Evolutionary conservation across 2,888 invertebrate species (phyloP), one percentile per base, ranked within the genome.

Genomic region (Cheilosia variabilis): DNA sequence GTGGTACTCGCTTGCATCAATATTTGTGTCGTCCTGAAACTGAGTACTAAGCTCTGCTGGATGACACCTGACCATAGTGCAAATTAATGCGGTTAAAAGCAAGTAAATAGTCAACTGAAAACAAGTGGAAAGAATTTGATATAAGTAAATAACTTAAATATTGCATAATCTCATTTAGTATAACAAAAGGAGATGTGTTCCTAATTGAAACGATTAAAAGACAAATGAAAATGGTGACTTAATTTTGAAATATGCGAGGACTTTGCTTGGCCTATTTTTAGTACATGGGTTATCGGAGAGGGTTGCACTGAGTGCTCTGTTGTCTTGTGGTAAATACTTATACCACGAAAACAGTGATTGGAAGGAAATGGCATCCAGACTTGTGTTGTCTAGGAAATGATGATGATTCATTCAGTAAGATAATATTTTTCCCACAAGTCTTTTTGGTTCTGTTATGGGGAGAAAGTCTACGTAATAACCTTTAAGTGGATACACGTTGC

Each of bases 1-100:
- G 52, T 90, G 88, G 55, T 91, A 91, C 31, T 89, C 89, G 27
- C 88, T 89, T 53, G 90, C 88, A 62, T 90, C 88, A 1, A 88
- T 87, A 0, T 63, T n/a, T 15, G 83, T 37, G 47, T 78, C 75
- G 17, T 71, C 77, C 47, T 47, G 55, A 24, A 31, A 22, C 34
- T 58, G 82, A 22, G 15, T 72, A 66, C 27, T 27, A 22, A 4
- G 60, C 27, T 84, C 88, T 50, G 62, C 82, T 41, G 60, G 88
- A 17, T 82, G 88, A 55, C 88, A 68, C 27, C 50, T 68, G 0
- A 22, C 63, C 27, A 58, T 15, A 37, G 76, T 22, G 17, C 43
- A 81, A 31, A 81, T 43, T 43, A 52, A 68, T 43, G 53, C 66
- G 15, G 50, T 52, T 4, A 81, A 2, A 6, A 81, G 3, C 6